A percentile compares a stretch with the other conserved stretches of the same genome.
phyloP scores from a whole-genome alignment of 2,888 invertebrate genomes.

The Drosophila barbarae region DNA sequence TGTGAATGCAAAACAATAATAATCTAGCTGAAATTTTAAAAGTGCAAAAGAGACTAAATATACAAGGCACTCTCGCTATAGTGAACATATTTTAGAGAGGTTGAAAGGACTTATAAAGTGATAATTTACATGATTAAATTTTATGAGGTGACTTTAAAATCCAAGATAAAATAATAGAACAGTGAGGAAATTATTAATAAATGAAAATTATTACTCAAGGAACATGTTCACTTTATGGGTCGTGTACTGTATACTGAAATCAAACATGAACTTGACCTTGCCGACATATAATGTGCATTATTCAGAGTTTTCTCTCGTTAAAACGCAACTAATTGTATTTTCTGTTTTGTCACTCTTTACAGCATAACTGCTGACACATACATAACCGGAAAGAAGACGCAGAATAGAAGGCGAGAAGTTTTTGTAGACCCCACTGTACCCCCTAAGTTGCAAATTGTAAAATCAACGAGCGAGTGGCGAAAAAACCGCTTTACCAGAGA shows the following conservation, averaged over 20 bases:
- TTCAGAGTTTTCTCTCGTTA: conserved; percentile 2
- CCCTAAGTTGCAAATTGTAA: conserved; percentile 26
- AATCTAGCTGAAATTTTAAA: conserved; percentile 32
- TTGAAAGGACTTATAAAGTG: no score
- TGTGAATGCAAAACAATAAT: conserved; percentile 41
- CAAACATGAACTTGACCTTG: conserved; percentile 71
- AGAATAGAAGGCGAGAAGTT: conserved; percentile 22
- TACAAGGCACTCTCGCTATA: neutral
- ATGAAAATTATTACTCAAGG: neutral
- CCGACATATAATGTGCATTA: conserved; percentile 18
- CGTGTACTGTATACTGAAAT: conserved; percentile 33
- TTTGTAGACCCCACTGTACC: conserved; percentile 13
- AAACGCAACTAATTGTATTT: conserved; percentile 20
- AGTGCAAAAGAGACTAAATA: conserved; percentile 25
- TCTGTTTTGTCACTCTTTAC: conserved; percentile 19
- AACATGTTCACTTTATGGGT: neutral
- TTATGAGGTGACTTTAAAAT: neutral
- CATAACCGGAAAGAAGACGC: conserved; percentile 19
- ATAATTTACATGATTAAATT: neutral
- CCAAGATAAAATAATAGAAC: neutral
- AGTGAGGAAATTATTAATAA: neutral
- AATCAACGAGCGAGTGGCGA: conserved; percentile 26
- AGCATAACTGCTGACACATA: conserved; percentile 39
- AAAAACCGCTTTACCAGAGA: conserved; percentile 45
- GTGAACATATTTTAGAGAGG: neutral